Base-by-base conservation (phyloP, 1,140 invertebrate species). In the Drosophila auraria region DNA sequence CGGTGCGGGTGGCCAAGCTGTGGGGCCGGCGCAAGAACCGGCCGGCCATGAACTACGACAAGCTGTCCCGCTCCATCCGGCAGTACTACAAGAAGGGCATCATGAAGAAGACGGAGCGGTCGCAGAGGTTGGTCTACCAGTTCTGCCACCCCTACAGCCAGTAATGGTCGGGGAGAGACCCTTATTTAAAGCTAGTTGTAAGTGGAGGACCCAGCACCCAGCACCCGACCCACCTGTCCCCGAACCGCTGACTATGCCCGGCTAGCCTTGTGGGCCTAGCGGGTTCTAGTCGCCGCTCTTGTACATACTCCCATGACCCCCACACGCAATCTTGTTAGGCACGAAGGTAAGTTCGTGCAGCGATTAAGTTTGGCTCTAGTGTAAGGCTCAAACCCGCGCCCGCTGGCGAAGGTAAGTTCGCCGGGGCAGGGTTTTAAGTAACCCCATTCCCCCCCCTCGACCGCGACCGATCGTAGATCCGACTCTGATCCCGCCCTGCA, bases 1-100 rank as follows among this genome's bases (percentile, higher is more conserved):
- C 98, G 7, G 98, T 99, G 20, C 95, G 97, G 72, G 98, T 99
- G 23, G 99, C 99, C 0, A 95, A 96, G 68, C 95, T 99, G 6
- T 99, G 99, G 99, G 99, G 99, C 42, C 96, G 97, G 75, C 95
- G 99, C 49, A 99, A 99, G 93, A 99, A 99, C 94, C 95, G 99
- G 14, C 98, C 99, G 0, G 98, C 98, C 4, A 99, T 99, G 99
- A 99, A 99, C 94, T 99, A 99, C 94, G 99, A 99, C 94, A 99
- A 99, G 93, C 94, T 99, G 38, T 99, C 98, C 63, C 96, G 99
- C 49, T 99, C 98, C 74, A 99, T 99, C 80, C 94, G 99, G 17
- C 99, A 99, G 93, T 99, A 99, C 94, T 99, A 99, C 95, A 99
- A 99, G 94, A 99, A 99, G 93, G 98, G 98, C 49, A 99, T 99